Conservation (phyloP, 2,113 vertebrate species). For the Oceanites oceanicus region DNA sequence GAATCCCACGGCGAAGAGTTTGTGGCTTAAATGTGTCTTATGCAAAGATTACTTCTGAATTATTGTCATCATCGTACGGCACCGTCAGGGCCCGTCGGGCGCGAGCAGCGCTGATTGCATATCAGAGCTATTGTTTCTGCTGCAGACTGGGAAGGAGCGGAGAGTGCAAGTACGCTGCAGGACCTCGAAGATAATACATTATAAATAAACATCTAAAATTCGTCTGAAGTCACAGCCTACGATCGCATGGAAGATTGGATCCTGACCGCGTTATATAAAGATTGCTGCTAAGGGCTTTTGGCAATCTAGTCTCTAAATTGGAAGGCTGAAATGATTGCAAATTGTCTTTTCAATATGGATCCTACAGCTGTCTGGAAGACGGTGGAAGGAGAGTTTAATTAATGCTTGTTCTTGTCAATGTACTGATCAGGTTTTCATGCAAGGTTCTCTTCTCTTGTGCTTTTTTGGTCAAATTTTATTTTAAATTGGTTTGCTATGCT, state of each 20-base stretch:
- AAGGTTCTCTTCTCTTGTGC: neutral
- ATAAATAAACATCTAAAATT: neutral
- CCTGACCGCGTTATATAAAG: neutral
- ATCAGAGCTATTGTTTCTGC: neutral
- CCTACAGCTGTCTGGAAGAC: neutral
- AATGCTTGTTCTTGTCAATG: neutral
- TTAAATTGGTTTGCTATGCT: neutral
- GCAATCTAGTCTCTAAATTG: neutral
- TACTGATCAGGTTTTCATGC: neutral
- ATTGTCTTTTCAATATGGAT: neutral
- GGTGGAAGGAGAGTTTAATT: neutral
- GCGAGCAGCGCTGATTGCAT: neutral
- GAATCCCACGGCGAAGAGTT: neutral
- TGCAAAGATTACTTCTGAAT: neutral
- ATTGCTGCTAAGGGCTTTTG: neutral
- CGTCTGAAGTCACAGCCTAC: neutral
- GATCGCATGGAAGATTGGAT: neutral
- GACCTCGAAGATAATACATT: neutral
- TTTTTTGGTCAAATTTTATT: neutral
- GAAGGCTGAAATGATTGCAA: neutral
- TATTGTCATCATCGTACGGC: neutral
- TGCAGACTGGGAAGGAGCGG: neutral
- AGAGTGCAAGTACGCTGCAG: neutral
- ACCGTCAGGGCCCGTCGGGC: fast-evolving
- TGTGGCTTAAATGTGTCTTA: neutral